Evolutionary conservation across 2,888 invertebrate species (phyloP).

Genomic region (Criorhina ranunculi): DNA sequence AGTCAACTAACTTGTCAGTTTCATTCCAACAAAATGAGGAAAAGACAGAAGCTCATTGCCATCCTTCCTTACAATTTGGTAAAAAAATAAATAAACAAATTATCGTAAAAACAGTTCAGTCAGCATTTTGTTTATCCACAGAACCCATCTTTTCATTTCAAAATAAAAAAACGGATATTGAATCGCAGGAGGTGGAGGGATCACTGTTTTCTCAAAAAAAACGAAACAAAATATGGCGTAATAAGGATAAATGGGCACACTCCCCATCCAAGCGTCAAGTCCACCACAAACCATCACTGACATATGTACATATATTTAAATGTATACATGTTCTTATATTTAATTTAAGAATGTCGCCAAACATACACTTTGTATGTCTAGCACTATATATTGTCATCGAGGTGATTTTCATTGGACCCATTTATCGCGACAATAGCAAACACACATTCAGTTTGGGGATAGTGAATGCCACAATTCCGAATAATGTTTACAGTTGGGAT

Average conservation of each 20-base stretch:
- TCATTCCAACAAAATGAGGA: too few species aligned
- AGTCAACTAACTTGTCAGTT: too few species aligned
- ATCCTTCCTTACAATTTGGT: too few species aligned
- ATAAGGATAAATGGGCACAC: not conserved
- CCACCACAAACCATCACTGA: not conserved
- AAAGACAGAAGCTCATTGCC: too few species aligned
- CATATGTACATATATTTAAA: not conserved
- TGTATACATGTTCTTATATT: not conserved
- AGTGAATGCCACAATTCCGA: constrained; percentile 39
- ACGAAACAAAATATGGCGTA: not conserved
- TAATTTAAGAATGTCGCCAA: constrained; percentile 31
- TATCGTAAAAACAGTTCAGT: too few species aligned
- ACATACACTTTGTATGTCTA: constrained; percentile 10
- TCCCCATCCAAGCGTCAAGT: not conserved
- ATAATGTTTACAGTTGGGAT: constrained; percentile 47
- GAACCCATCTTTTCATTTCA: too few species aligned
- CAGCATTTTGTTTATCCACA: too few species aligned
- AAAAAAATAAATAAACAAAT: too few species aligned
- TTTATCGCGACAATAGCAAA: constrained; percentile 15
- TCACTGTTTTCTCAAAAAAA: not conserved
- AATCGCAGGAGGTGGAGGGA: too few species aligned
- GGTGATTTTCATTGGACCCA: constrained; percentile 51
- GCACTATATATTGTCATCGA: constrained; percentile 8
- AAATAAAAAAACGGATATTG: too few species aligned
- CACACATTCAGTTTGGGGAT: not conserved